Base-by-base conservation (phyloP, 1,140 invertebrate genomes). In the Thrips palmi region DNA sequence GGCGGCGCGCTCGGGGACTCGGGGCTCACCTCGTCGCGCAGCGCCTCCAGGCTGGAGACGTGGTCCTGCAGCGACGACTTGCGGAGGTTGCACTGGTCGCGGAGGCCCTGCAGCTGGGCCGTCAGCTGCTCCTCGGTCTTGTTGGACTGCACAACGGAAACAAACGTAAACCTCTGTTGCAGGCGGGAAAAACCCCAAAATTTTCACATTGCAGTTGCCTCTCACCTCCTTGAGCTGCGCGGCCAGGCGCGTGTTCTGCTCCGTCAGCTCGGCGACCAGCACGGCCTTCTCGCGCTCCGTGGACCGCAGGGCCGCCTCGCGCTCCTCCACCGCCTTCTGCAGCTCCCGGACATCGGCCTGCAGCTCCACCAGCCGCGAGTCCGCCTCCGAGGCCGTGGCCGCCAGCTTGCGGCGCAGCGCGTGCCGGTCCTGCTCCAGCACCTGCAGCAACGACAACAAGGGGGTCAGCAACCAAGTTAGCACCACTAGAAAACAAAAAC, bases 351-450 rank as follows among this genome's bases (percentile, higher is more conserved):
- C 68, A 60, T 94, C 89, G 27, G 77, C 71, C 55, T 93, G 85
- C 10, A 92, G 60, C 56, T 93, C 88, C 43, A 79, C 56, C 8
- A 89, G 64, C 36, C 77, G 67, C n/a, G 80, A 74, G 46, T 94
- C 89, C 53, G 83, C 87, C 56, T 96, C 88, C 11, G 80, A 76
- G 55, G 85, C 77, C 8, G 76, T 71, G 10, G 80, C 74, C 37
- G 85, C 77, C 46, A 94, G 58, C 51, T 83, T 81, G 23, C 87
- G 67, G 30, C 81, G 65, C 7, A 94, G 62, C 8, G 80, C 65
- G 57, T 94, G 83, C 47, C 87, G 80, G 58, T 94, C 87, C 61
- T 94, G 88, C 60, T 93, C 86, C 54, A 94, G 67, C 52, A 77
- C 72, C 89, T 96, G 64, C 12, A 65, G 57, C 45, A 52, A 46